Percentiles rank a stretch among this genome's conserved stretches.
Evolutionary conservation across 2,888 invertebrate species (phyloP).

Genomic region (Stictocephala bisonia): DNA sequence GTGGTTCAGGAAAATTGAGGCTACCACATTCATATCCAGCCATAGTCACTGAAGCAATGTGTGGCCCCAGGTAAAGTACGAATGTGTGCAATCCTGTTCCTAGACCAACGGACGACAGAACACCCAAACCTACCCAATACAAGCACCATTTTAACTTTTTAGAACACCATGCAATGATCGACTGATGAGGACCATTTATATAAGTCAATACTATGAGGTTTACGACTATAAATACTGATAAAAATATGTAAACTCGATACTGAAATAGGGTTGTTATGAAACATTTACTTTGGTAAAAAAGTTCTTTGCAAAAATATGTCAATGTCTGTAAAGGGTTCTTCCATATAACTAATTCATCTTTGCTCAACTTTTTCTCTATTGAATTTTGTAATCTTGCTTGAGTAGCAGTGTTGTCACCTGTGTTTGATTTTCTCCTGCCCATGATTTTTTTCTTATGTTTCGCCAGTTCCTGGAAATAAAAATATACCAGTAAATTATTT

Average conservation of each 20-base stretch:
- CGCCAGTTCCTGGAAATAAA: slow-evolving; percentile 21
- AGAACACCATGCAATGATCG: slow-evolving; percentile 42
- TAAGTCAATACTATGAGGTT: slow-evolving; percentile 60
- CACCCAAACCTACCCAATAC: slow-evolving; percentile 95
- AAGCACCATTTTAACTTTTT: slow-evolving; percentile 72
- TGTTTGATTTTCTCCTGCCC: slow-evolving; percentile 1
- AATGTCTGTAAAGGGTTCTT: slow-evolving; percentile 81
- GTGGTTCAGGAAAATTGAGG: slow-evolving; percentile 95
- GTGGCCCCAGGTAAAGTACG: slow-evolving; percentile 97
- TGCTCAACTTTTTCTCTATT: slow-evolving; percentile 42
- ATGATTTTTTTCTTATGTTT: slow-evolving; percentile 23
- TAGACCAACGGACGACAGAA: slow-evolving; percentile 96
- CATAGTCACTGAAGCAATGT: slow-evolving; percentile 96
- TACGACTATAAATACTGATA: slow-evolving; percentile 1
- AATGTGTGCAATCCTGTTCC: slow-evolving; percentile 99
- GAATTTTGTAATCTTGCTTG: slow-evolving; percentile 18
- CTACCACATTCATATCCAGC: slow-evolving; percentile 98
- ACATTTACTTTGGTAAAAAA: slow-evolving; percentile 67
- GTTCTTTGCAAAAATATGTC: slow-evolving; percentile 83
- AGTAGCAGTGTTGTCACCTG: neutral
- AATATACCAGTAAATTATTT: neutral
- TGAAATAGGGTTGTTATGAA: slow-evolving; percentile 15
- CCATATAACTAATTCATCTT: slow-evolving; percentile 76
- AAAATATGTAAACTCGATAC: slow-evolving; percentile 26
- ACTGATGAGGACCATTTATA: slow-evolving; percentile 55